Evolutionary conservation across 2,113 vertebrate genomes (phyloP), one percentile per base, ranked within the genome.

Genomic region (Tenebrosternarchus preto): DNA sequence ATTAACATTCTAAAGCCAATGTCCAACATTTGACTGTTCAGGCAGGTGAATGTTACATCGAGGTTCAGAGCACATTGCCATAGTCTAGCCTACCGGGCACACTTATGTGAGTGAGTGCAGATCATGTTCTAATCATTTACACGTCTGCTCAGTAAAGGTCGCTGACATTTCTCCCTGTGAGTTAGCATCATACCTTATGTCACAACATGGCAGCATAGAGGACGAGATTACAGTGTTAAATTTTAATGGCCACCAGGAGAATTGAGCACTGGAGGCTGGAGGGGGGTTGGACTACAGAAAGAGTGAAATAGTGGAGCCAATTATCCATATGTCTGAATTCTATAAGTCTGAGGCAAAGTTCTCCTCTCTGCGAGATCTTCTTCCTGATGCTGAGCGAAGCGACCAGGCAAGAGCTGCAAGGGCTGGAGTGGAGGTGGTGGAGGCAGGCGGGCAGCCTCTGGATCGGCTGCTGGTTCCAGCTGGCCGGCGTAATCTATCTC

Each of bases 401-500:
- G 74, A 4, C 43, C 12, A 50, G 43, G 43, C 15, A 12, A 15
- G 43, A 50, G 43, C 43, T 46, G 39, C 39, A 46, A 9, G 70
- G 25, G 50, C 25, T 16, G 36, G 24, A 15, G 20, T 27, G 70
- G 39, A 7, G 70, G 43, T 50, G 43, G 11, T 43, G 36, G 50
- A 20, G 19, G 57, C 46, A 76, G 73, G 36, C 82, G 56, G 25
- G 25, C 74, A 59, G 69, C 20, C 33, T 36, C 39, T 57, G 70
- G 59, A 73, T 67, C 81, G 31, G 63, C 53, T 43, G 29, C 33
- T 66, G 27, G 63, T 63, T 69, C 61, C 22, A 66, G 33, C 56
- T 66, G 60, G 73, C 53, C 79, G 9, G 27, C n/a, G n/a, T 57
- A 70, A 78, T 84, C 63, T 71, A 81, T 84, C 79, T 73, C 50